phyloP scores from a whole-genome alignment of 2,888 invertebrate genomes.

The Dascillus cervinus region DNA sequence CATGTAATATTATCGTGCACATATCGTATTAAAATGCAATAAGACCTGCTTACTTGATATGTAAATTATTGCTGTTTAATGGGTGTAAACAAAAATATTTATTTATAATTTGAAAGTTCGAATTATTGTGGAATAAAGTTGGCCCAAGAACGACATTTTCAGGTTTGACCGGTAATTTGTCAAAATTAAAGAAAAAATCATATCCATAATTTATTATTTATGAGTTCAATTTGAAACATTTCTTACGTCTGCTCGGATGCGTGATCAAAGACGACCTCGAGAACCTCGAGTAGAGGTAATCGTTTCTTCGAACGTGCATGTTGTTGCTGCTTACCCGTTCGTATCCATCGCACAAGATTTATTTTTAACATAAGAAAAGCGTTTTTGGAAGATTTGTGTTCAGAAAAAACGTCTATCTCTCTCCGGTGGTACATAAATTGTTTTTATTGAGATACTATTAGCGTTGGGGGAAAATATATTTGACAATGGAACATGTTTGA shows the following conservation, averaged over 20 bases:
- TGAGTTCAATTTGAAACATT: conserved; percentile 5
- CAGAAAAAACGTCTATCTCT: conserved; percentile 7
- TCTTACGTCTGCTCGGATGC: conserved; percentile 11
- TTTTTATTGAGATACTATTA: conserved; percentile 5
- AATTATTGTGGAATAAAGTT: too few relatives aligned
- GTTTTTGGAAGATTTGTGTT: conserved; percentile 11
- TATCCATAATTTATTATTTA: conserved; percentile 1
- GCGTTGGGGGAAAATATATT: conserved; percentile 5
- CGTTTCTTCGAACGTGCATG: conserved; percentile 18
- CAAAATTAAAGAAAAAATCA: background rate
- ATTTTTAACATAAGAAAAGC: conserved; percentile 12
- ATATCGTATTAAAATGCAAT: conserved; percentile 11
- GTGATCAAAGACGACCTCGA: conserved; percentile 15
- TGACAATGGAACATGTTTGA: conserved; percentile 5
- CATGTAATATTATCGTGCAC: too few relatives aligned
- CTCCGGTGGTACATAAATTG: conserved; percentile 7
- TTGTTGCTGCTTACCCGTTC: conserved; percentile 12
- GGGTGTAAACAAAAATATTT: conserved; percentile 18
- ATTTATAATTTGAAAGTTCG: conserved; percentile 12
- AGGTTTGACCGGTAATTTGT: background rate
- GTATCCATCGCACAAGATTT: conserved; percentile 11
- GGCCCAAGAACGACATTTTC: background rate
- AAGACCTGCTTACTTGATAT: conserved; percentile 11
- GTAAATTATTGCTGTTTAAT: conserved; percentile 16
- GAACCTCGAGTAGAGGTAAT: conserved; percentile 14